A percentile compares a stretch with the other conserved stretches of the same genome.
These are phyloP conservation scores for Tokudaia muenninki DNA, from an alignment of 2,797 vertebrate genomes.

Conservation along the genomic window DNA sequence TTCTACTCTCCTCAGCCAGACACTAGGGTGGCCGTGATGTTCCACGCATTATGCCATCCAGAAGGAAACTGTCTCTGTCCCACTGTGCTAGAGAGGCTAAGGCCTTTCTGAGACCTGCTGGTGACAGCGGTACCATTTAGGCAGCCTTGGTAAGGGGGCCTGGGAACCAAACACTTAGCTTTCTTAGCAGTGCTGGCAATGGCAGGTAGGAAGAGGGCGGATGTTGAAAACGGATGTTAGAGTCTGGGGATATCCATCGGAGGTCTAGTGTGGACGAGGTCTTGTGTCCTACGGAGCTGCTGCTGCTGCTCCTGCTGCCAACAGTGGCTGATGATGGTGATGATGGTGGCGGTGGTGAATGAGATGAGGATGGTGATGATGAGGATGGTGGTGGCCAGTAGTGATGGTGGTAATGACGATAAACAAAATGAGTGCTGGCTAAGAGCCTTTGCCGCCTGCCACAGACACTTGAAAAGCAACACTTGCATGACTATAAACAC, in stretches of 20 bases:
- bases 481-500: slow-evolving; percentile 21
- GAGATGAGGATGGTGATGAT: neutral
- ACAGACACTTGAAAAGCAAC: slow-evolving; percentile 11
- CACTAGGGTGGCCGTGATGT: neutral
- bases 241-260: neutral
- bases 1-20: neutral
- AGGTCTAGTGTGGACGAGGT: neutral
- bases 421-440: neutral
- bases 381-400: neutral
- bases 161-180: neutral
- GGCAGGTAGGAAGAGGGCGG: neutral
- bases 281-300: neutral
- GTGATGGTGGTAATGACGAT: neutral
- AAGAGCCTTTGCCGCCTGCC: slow-evolving; percentile 23
- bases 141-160: neutral
- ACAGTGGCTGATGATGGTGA: neutral
- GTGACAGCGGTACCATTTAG: neutral
- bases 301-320: neutral
- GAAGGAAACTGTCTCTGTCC: neutral
- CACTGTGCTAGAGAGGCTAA: slow-evolving; percentile 1
- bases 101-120: neutral
- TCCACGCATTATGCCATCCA: neutral
- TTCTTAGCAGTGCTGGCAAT: neutral
- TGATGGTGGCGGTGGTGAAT: neutral
- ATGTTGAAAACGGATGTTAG: neutral